Conservation (phyloP, 23 tunicate genomes). For the Halocynthia roretzi region DNA sequence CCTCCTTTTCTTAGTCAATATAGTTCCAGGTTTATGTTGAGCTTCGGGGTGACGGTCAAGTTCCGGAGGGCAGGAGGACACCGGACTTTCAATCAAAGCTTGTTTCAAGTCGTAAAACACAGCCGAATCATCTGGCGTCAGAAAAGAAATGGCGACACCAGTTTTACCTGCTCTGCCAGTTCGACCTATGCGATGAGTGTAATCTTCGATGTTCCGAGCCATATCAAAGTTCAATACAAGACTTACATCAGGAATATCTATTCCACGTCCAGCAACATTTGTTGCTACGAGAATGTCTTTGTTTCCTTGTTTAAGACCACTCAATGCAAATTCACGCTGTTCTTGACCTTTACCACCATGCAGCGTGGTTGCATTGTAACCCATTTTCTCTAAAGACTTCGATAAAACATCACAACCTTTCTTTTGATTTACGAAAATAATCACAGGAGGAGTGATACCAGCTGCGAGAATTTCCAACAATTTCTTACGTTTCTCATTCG, state of each 20-base stretch:
- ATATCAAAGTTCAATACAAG: constrained; percentile 92
- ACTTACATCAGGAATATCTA: constrained; percentile 94
- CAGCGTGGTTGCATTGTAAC: constrained; percentile 80
- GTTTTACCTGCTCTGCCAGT: constrained; percentile 95
- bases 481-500: constrained; percentile 81
- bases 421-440: constrained; percentile 96
- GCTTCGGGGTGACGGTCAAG: constrained; percentile 98
- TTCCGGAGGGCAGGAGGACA: constrained; percentile 83
- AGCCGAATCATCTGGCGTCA: constrained; percentile 79
- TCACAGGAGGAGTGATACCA: constrained; percentile 86
- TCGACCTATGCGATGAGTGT: constrained; percentile 97
- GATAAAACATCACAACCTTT: constrained; percentile 98
- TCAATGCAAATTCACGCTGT: constrained; percentile 81
- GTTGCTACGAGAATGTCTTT: constrained; percentile 96
- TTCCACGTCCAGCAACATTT: constrained; percentile 99
- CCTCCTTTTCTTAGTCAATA: constrained; percentile 86
- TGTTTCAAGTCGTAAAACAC: constrained; percentile 84
- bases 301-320: constrained; percentile 77
- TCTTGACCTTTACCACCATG: constrained; percentile 99
- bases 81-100: constrained; percentile 86
- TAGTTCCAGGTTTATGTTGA: constrained; percentile 97
- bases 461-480: constrained; percentile 61
- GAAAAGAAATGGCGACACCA: constrained; percentile 91
- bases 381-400: constrained; percentile 86
- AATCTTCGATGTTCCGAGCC: constrained; percentile 97